phyloP scores from a whole-genome alignment of 2,888 invertebrate species.

The Plemyria rubiginata region DNA sequence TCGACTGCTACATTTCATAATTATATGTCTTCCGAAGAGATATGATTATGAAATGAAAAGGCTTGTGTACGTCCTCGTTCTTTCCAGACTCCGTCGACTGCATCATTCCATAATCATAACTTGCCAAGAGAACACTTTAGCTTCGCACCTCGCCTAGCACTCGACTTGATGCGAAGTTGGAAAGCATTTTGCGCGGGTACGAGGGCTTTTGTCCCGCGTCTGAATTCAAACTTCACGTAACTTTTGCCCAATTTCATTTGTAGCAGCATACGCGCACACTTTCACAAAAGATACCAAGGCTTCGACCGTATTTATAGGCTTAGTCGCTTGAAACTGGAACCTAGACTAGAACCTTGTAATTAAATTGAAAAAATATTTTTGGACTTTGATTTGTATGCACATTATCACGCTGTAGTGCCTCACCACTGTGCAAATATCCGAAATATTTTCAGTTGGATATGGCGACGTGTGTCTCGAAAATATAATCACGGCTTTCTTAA shows the following conservation, averaged over 20 bases:
- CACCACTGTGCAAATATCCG: too few species aligned
- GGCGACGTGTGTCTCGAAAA: too few species aligned
- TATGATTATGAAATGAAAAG: too few species aligned
- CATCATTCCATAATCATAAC: constrained; percentile 75
- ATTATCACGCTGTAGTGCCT: too few species aligned
- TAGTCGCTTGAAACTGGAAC: too few species aligned
- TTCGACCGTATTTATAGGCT: background rate
- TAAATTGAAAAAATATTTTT: too few species aligned
- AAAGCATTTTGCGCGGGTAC: constrained; percentile 51
- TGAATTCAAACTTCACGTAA: constrained; percentile 53
- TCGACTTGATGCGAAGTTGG: constrained; percentile 57
- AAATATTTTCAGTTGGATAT: too few species aligned
- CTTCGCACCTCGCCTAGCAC: constrained; percentile 63
- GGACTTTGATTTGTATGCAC: too few species aligned
- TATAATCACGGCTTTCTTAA: too few species aligned
- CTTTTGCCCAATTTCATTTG: constrained; percentile 39
- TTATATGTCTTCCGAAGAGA: too few species aligned
- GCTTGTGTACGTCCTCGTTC: background rate
- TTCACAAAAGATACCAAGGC: constrained; percentile 26
- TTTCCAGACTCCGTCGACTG: constrained; percentile 41
- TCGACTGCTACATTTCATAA: too few species aligned
- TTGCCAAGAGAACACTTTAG: constrained; percentile 62
- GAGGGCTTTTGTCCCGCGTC: constrained; percentile 55
- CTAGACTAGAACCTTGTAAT: background rate
- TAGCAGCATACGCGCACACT: constrained; percentile 34